These are phyloP conservation scores for Apogon talboti DNA, from an alignment of 2,797 vertebrate genomes.

Conservation along the genomic window DNA sequence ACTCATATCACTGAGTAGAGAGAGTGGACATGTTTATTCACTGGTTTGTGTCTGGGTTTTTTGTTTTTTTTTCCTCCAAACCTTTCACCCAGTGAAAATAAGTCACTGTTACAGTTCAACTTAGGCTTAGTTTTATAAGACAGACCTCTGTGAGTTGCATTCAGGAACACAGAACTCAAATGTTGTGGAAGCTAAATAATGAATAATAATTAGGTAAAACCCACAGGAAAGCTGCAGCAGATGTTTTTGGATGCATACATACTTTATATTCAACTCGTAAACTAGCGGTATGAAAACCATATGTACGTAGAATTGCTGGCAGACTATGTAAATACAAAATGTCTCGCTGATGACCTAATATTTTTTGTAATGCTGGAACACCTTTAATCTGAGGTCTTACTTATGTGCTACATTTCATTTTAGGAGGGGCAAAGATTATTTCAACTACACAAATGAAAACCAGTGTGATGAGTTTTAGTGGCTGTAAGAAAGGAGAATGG, in stretches of 20 bases:
- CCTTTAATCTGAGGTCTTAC: constrained; percentile 13
- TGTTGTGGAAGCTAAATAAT: neutral
- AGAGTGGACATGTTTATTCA: constrained; percentile 20
- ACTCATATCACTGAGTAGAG: constrained; percentile 30
- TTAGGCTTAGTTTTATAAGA: neutral
- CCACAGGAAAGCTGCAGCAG: neutral
- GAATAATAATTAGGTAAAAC: neutral
- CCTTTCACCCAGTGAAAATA: constrained; percentile 38
- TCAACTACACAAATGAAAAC: constrained; percentile 24
- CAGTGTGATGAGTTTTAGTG: constrained; percentile 26
- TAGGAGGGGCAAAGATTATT: neutral
- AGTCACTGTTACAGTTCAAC: neutral
- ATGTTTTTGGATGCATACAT: neutral
- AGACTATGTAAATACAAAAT: constrained; percentile 21
- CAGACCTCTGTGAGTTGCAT: neutral
- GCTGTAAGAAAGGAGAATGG: constrained; percentile 25
- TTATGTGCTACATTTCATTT: constrained; percentile 28
- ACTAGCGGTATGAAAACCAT: neutral
- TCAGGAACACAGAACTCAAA: neutral
- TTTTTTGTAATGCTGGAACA: constrained; percentile 30
- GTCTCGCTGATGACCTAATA: constrained; percentile 13
- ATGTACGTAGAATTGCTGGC: constrained; percentile 24
- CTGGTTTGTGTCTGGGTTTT: constrained; percentile 19
- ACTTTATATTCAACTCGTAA: constrained; percentile 36
- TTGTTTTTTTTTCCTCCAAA: constrained; percentile 23